Percentiles rank a stretch among this genome's conserved stretches.
phyloP scores from a whole-genome alignment of 1,140 invertebrate species.

The Myzus persicae region DNA sequence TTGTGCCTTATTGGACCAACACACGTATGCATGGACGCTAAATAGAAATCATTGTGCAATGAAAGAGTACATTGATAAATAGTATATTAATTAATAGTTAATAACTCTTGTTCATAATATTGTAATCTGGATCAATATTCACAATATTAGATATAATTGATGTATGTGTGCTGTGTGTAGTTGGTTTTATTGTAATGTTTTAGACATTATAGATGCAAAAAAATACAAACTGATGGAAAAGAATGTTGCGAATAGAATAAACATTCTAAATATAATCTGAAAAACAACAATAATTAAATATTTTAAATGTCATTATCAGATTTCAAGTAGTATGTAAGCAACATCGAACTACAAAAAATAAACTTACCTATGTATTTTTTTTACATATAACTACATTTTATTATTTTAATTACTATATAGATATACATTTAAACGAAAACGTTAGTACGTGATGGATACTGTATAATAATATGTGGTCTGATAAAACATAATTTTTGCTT shows the following conservation, averaged over 20 bases:
- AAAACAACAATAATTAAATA: slow-evolving; percentile 15
- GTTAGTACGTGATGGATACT: background rate
- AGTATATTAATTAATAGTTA: background rate
- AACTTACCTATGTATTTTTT: background rate
- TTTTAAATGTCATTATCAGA: background rate
- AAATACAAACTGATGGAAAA: background rate
- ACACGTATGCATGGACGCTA: background rate
- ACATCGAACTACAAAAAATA: background rate
- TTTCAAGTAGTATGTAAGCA: background rate
- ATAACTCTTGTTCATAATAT: background rate
- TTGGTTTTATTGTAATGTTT: background rate
- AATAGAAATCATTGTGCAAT: background rate
- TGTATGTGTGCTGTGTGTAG: background rate
- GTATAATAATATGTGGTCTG: too few species aligned
- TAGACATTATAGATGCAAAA: background rate
- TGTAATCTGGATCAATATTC: background rate
- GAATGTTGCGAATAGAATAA: background rate
- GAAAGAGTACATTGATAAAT: background rate
- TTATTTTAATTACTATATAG: background rate
- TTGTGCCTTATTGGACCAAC: too few species aligned
- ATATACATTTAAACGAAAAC: background rate
- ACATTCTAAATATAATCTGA: slow-evolving; percentile 34
- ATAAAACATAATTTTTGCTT: background rate
- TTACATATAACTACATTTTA: background rate
- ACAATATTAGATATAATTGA: background rate